Percentiles rank a stretch among this genome's conserved stretches.
phyloP scores from a whole-genome alignment of 1,140 invertebrate species.

The Heliconius himera region DNA sequence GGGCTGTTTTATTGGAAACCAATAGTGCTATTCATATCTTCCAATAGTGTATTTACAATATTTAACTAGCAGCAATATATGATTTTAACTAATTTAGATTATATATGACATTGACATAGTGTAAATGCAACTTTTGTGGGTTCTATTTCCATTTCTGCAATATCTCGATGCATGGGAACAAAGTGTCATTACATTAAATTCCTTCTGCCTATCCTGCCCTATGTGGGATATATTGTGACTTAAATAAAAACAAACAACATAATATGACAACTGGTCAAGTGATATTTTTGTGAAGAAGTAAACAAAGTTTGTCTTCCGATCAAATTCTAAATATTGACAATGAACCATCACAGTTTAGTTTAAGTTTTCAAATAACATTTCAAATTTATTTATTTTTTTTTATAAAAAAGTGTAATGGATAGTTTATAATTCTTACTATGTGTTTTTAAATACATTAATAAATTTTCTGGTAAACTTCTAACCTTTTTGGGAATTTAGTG shows the following conservation, averaged over 20 bases:
- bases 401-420: conserved; percentile 2
- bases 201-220: too few species aligned
- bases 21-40: conserved; percentile 9
- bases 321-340: neutral
- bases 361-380: neutral
- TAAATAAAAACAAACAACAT: neutral
- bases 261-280: neutral
- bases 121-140: too few species aligned
- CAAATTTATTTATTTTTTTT: neutral
- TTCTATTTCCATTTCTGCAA: too few species aligned
- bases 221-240: too few species aligned
- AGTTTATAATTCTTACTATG: neutral
- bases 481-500: neutral
- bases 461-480: neutral
- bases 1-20: neutral
- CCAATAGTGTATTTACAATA: neutral
- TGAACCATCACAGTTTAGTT: conserved; percentile 3
- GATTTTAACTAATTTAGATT: neutral
- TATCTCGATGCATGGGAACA: too few species aligned
- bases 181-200: too few species aligned
- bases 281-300: neutral
- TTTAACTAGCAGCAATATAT: neutral
- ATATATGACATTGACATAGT: neutral
- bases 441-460: neutral
- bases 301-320: neutral